phyloP scores from a whole-genome alignment of 2,888 invertebrate species.

The Byasa hedistus region DNA sequence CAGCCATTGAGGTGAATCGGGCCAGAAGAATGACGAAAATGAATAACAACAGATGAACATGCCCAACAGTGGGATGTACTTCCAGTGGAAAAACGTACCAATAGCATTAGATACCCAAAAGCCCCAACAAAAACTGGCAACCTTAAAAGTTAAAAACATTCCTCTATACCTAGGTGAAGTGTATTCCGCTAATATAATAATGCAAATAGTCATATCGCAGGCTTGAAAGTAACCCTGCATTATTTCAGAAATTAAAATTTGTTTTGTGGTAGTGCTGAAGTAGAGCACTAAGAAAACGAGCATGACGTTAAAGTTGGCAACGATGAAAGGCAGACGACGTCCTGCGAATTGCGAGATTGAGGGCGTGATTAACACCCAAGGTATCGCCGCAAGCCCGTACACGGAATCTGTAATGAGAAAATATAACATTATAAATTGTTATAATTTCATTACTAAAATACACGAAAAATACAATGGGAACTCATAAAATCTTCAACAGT shows the following conservation, averaged over 20 bases:
- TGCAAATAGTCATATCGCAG: not conserved
- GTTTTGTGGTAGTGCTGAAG: slow-evolving; percentile 43
- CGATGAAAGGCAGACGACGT: slow-evolving; percentile 36
- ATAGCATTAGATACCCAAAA: slow-evolving; percentile 54
- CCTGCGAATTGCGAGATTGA: slow-evolving; percentile 38
- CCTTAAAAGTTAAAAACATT: slow-evolving; percentile 50
- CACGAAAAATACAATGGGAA: too few relatives aligned
- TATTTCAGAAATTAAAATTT: slow-evolving; percentile 48
- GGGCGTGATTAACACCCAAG: slow-evolving; percentile 39
- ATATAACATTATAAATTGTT: not conserved
- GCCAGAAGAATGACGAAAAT: slow-evolving; percentile 31
- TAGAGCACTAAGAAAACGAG: slow-evolving; percentile 48
- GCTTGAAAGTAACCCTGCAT: slow-evolving; percentile 40
- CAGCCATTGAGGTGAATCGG: slow-evolving; percentile 35
- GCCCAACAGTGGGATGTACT: slow-evolving; percentile 31
- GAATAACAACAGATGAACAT: slow-evolving; percentile 37
- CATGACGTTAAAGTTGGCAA: slow-evolving; percentile 34
- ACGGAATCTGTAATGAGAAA: slow-evolving; percentile 37
- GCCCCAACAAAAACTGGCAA: slow-evolving; percentile 52
- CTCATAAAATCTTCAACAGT: too few relatives aligned
- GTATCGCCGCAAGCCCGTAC: slow-evolving; percentile 35
- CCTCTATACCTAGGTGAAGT: slow-evolving; percentile 51
- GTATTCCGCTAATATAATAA: slow-evolving; percentile 49
- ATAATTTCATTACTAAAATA: too few relatives aligned
- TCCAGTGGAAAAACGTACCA: slow-evolving; percentile 45